These are phyloP conservation scores for Diglossa cyanea DNA, from an alignment of 2,797 vertebrate genomes.

Conservation along the genomic window DNA sequence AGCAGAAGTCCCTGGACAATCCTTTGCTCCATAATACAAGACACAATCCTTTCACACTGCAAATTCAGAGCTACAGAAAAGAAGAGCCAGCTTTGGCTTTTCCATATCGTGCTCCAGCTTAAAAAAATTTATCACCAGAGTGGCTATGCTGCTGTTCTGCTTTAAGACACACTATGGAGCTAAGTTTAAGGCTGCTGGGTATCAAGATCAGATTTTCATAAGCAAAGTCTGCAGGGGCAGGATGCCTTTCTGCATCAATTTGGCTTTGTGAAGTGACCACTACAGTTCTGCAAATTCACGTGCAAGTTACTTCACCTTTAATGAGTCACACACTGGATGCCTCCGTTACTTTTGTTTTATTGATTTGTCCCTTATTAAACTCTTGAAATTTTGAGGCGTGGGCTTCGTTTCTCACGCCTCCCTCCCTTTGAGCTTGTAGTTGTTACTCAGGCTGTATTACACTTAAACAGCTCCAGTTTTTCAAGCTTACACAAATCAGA, in stretches of 20 bases:
- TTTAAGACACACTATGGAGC: neutral
- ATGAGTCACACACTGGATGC: neutral
- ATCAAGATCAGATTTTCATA: neutral
- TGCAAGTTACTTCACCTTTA: neutral
- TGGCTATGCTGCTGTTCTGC: neutral
- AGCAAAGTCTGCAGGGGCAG: neutral
- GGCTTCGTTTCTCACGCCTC: neutral
- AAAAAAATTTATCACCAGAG: neutral
- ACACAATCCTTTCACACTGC: neutral
- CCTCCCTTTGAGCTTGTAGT: neutral
- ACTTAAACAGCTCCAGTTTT: neutral
- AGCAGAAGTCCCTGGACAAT: accelerated
- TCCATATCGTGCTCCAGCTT: neutral
- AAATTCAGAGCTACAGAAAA: neutral
- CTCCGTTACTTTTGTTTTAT: neutral
- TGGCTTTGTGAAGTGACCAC: neutral
- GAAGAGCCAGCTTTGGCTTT: neutral
- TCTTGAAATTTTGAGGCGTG: neutral
- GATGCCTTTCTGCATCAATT: neutral
- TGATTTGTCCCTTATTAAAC: neutral
- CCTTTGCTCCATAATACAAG: neutral
- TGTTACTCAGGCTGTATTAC: neutral
- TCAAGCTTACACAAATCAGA: neutral
- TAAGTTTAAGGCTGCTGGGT: neutral
- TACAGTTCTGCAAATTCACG: neutral